These are phyloP conservation scores for Riparia riparia DNA, from an alignment of 2,113 vertebrate genomes.

Conservation along the genomic window DNA sequence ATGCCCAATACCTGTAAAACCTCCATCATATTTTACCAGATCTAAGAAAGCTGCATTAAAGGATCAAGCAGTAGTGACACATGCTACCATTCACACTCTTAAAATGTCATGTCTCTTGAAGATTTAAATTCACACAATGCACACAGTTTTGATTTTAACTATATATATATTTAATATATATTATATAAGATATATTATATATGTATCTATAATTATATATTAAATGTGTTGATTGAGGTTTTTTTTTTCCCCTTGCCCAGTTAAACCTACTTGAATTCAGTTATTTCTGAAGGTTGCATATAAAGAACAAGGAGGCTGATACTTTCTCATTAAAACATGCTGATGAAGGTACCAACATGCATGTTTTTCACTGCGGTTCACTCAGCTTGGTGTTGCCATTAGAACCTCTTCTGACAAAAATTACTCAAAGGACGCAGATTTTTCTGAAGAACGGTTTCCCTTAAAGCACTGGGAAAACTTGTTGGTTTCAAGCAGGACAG, in stretches of 20 bases:
- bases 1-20: not conserved
- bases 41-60: not conserved
- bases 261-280: not conserved
- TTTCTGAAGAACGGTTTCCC: not conserved
- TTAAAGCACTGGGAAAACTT: not conserved
- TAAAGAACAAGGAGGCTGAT: not conserved
- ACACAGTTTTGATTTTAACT: not conserved
- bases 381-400: not conserved
- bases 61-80: not conserved
- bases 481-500: not conserved
- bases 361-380: not conserved
- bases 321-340: not conserved
- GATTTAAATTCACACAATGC: not conserved
- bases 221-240: not conserved
- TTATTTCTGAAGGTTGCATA: not conserved
- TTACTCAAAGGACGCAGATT: not conserved
- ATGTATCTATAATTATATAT: no score
- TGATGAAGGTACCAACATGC: not conserved
- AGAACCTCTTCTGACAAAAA: not conserved
- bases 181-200: no score
- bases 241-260: not conserved
- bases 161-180: no score
- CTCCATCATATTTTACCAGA: not conserved
- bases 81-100: not conserved
- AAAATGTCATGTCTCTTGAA: not conserved